Percentiles rank a stretch among this genome's conserved stretches.
Evolutionary conservation across 2,113 vertebrate species (phyloP).

Genomic region (Equus przewalskii): DNA sequence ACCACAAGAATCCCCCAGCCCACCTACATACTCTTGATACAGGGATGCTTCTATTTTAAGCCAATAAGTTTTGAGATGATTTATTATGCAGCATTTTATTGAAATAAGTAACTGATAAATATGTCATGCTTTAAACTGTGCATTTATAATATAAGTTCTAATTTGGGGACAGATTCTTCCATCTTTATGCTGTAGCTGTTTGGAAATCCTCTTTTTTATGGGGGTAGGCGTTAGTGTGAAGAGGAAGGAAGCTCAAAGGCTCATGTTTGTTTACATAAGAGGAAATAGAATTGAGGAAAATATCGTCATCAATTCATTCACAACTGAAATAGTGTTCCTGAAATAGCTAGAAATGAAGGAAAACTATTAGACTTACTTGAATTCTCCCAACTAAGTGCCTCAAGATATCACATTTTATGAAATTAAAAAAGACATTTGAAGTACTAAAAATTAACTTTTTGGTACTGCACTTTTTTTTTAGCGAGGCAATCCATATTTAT

Average conservation of each 20-base stretch:
- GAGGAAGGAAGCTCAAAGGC: not conserved
- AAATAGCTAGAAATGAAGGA: conserved; percentile 24
- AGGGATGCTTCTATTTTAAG: not conserved
- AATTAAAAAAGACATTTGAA: conserved; percentile 12
- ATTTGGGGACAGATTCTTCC: not conserved
- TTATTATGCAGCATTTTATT: not conserved
- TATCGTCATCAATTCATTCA: not conserved
- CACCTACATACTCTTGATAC: not conserved
- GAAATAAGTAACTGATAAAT: not conserved
- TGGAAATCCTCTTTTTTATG: not conserved
- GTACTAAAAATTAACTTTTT: not conserved
- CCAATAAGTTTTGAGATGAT: not conserved
- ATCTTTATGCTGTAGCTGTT: not conserved
- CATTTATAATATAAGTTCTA: not conserved
- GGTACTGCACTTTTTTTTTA: not conserved
- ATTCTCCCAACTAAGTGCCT: conserved; percentile 9
- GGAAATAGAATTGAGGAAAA: not conserved
- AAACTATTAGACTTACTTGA: conserved; percentile 13
- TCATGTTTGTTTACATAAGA: not conserved
- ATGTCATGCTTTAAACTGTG: not conserved
- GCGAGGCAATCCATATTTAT: not conserved
- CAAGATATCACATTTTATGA: not conserved
- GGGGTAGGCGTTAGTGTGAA: not conserved
- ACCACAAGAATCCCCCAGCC: not conserved
- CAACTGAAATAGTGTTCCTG: not conserved